Conservation (phyloP, 2,888 invertebrate species). For the Drosophila anceps region DNA sequence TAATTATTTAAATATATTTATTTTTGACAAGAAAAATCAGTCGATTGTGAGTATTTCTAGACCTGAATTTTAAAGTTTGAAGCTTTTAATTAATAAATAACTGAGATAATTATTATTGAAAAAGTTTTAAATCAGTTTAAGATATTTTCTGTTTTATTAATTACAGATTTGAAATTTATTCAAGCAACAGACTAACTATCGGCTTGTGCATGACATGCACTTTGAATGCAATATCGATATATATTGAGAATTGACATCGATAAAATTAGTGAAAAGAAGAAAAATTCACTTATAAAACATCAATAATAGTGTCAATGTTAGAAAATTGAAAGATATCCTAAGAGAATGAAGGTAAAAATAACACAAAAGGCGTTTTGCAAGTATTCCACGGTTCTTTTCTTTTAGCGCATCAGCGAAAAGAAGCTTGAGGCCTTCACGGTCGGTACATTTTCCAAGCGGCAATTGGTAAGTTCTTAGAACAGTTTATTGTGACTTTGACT, state of each 20-base stretch:
- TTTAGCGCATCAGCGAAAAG: constrained; percentile 89
- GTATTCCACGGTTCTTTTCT: constrained; percentile 8
- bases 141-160: neutral
- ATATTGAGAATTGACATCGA: constrained; percentile 2
- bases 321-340: neutral
- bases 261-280: neutral
- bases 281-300: constrained; percentile 14
- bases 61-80: neutral
- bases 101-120: neutral
- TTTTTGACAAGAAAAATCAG: neutral
- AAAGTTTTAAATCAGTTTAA: neutral
- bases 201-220: neutral
- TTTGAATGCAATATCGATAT: constrained; percentile 13
- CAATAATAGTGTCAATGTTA: constrained; percentile 1
- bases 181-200: neutral
- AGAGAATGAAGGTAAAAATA: constrained; percentile 59
- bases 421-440: constrained; percentile 92
- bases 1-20: neutral
- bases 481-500: neutral
- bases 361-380: neutral
- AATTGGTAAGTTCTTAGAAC: constrained; percentile 82
- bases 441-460: constrained; percentile 89
- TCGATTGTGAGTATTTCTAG: neutral
- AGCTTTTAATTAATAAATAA: neutral
- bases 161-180: neutral